phyloP scores from a whole-genome alignment of 2,113 vertebrate genomes.

The Raja brachyura region DNA sequence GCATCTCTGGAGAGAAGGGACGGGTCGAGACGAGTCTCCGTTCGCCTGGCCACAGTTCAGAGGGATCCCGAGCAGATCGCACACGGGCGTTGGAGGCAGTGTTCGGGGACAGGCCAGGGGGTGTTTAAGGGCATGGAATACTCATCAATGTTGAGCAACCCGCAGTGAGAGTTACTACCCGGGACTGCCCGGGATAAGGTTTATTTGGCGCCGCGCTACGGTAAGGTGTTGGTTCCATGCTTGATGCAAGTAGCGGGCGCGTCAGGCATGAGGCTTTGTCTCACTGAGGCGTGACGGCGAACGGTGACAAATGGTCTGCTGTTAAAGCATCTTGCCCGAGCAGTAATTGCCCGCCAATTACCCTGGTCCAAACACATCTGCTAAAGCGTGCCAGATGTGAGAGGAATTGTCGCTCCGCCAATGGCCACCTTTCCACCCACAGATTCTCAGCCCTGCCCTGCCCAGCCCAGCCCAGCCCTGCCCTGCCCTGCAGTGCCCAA shows the following conservation, averaged over 20 bases:
- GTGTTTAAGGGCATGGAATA: not conserved
- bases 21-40: not conserved
- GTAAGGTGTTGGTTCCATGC: too few species aligned
- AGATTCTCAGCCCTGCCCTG: not conserved
- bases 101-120: not conserved
- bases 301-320: slow-evolving; percentile 43
- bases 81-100: not conserved
- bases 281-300: not conserved
- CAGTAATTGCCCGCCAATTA: slow-evolving; percentile 46
- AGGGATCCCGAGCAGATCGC: not conserved
- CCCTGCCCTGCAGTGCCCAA: too few species aligned
- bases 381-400: slow-evolving; percentile 45
- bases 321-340: slow-evolving; percentile 45
- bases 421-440: slow-evolving; percentile 38
- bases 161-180: not conserved
- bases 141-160: too few species aligned
- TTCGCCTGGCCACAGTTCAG: not conserved
- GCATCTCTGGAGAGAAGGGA: too few species aligned
- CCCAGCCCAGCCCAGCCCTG: too few species aligned
- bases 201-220: not conserved
- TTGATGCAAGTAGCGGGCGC: too few species aligned
- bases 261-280: not conserved
- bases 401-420: slow-evolving; percentile 42
- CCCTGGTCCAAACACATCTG: slow-evolving; percentile 49
- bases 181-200: not conserved